A percentile compares a stretch with the other conserved stretches of the same genome.
Conservation (phyloP, 2,888 invertebrate species). For the Clusia tigrina region DNA sequence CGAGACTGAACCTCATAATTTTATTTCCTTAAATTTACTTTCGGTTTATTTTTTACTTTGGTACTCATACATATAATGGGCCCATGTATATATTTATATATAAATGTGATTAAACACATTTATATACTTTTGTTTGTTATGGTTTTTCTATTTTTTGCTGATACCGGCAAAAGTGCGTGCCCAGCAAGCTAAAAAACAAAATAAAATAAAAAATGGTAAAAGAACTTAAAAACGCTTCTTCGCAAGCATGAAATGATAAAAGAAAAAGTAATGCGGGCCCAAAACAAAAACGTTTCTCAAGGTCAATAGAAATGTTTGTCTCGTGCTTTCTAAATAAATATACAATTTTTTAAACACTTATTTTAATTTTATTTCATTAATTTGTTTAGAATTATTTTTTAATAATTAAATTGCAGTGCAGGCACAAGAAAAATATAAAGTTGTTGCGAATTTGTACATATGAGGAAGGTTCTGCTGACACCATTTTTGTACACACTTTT, state of each 20-base stretch:
- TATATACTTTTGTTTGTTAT: background rate
- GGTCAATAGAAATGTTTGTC: constrained; percentile 14
- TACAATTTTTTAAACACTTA: too few relatives aligned
- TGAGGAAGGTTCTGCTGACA: too few relatives aligned
- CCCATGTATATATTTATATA: background rate
- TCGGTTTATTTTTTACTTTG: background rate
- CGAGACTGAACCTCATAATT: too few relatives aligned
- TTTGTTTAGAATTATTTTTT: too few relatives aligned
- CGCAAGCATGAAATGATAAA: background rate
- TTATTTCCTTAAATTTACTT: constrained; percentile 9
- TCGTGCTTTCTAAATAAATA: background rate
- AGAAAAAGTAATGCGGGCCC: constrained; percentile 6
- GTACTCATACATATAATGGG: too few relatives aligned
- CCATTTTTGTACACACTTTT: too few relatives aligned
- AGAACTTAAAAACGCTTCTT: too few relatives aligned
- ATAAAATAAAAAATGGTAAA: background rate
- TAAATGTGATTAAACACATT: background rate
- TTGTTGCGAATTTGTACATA: too few relatives aligned
- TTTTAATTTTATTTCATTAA: too few relatives aligned
- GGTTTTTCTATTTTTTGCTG: background rate
- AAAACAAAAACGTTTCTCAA: constrained; percentile 15
- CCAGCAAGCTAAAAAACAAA: background rate
- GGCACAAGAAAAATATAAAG: too few relatives aligned
- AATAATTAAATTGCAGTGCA: too few relatives aligned
- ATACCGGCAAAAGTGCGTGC: constrained; percentile 1